Evolutionary conservation across 2,797 vertebrate species (phyloP).

Genomic region (Iguana delicatissima): DNA sequence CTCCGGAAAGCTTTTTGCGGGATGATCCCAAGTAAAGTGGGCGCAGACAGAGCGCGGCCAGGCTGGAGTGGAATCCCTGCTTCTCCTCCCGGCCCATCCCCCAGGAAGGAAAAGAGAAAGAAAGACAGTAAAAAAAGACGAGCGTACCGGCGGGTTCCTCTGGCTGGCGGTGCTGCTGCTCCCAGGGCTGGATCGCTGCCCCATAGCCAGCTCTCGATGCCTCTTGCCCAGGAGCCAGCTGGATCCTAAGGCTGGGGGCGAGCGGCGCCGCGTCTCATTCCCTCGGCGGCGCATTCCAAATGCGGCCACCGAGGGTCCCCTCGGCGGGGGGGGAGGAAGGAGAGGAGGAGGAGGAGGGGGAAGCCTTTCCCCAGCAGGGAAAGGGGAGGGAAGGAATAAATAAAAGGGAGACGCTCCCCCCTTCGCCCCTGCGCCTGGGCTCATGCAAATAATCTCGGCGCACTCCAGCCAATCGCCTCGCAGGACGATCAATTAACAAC

Average conservation of each 20-base stretch:
- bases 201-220: conserved; percentile 78
- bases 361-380: not conserved
- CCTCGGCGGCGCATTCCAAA: conserved; percentile 72
- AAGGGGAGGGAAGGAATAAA: not conserved
- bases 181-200: conserved; percentile 64
- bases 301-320: conserved; percentile 65
- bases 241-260: conserved; percentile 48
- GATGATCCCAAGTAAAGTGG: conserved; percentile 24
- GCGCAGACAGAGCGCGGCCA: not conserved
- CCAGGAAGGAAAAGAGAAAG: too few relatives aligned
- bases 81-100: not conserved
- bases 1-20: too few relatives aligned
- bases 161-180: conserved; percentile 48
- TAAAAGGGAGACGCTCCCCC: conserved; percentile 64
- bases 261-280: conserved; percentile 62
- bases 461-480: conserved; percentile 66
- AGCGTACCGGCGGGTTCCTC: conserved; percentile 76
- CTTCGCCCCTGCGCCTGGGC: conserved; percentile 48
- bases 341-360: conserved; percentile 32
- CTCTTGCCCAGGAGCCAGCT: conserved; percentile 70
- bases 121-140: too few relatives aligned
- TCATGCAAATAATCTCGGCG: conserved; percentile 69
- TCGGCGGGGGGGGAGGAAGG: not conserved
- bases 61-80: not conserved
- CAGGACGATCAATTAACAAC: conserved; percentile 54